These are phyloP conservation scores for Pemphredon lugubris DNA, from an alignment of 2,888 invertebrate species.

Conservation along the genomic window DNA sequence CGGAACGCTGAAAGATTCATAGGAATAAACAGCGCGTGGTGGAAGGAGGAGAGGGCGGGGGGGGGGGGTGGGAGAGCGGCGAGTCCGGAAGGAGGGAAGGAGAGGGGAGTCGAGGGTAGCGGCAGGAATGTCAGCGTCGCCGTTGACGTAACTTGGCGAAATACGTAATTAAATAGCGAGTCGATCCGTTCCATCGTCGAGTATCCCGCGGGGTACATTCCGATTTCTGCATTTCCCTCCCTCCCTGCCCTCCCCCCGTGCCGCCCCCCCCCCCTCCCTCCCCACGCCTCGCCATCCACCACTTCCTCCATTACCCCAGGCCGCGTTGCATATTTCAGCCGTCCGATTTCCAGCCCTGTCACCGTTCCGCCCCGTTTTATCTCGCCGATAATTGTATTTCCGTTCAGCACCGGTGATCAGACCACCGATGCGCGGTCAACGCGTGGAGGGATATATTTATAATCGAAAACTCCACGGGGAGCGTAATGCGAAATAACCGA, in stretches of 20 bases:
- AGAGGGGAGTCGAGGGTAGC: constrained; percentile 6
- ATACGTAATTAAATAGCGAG: constrained; percentile 72
- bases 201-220: constrained; percentile 62
- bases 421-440: constrained; percentile 57
- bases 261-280: too few species aligned
- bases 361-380: constrained; percentile 68
- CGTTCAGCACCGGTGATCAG: constrained; percentile 62
- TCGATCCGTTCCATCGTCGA: constrained; percentile 63
- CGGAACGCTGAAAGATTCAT: constrained; percentile 66
- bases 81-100: too few species aligned
- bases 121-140: constrained; percentile 42
- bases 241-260: constrained; percentile 23
- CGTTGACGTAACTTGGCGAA: constrained; percentile 66
- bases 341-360: constrained; percentile 66
- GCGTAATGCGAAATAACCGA: constrained; percentile 28
- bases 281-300: too few species aligned
- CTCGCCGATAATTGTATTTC: constrained; percentile 75
- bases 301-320: constrained; percentile 46
- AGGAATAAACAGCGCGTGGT: constrained; percentile 40
- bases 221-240: constrained; percentile 59
- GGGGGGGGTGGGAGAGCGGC: too few species aligned
- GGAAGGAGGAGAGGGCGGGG: constrained; percentile 34
- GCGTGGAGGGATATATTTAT: constrained; percentile 58
- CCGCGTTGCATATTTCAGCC: constrained; percentile 66
- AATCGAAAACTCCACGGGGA: constrained; percentile 37